Evolutionary conservation across 2,888 invertebrate genomes (phyloP).

Genomic region (Elysia crispata): DNA sequence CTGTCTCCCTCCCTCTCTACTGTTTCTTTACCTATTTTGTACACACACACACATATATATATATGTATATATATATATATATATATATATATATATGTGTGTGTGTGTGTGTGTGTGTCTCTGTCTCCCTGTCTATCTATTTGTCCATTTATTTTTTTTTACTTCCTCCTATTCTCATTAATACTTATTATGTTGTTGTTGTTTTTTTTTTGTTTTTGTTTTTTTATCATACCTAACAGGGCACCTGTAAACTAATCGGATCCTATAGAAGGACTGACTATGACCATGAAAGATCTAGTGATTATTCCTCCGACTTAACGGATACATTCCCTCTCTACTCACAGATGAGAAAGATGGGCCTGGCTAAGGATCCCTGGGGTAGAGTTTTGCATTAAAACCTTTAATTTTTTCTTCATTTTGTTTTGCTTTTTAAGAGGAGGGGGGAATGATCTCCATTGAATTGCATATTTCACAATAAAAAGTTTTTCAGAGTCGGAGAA

Average conservation of each 20-base stretch:
- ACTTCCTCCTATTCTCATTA: no score
- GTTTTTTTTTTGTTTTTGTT: not conserved
- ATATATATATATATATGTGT: not conserved
- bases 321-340: conserved; percentile 63
- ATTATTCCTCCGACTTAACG: conserved; percentile 50
- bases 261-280: conserved; percentile 38
- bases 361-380: conserved; percentile 23
- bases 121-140: not conserved
- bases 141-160: no score
- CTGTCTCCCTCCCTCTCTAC: not conserved
- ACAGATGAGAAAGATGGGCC: conserved; percentile 57
- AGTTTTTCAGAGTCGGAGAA: no score
- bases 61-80: not conserved
- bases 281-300: not conserved
- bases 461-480: no score
- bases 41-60: not conserved
- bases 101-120: not conserved
- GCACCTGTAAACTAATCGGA: conserved; percentile 46
- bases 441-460: no score
- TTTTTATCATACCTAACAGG: conserved; percentile 27
- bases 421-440: no score
- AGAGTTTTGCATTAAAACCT: no score
- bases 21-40: not conserved
- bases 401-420: no score
- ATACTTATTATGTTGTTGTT: not conserved